phyloP scores from a whole-genome alignment of 2,797 vertebrate genomes.

The Pterois miles region DNA sequence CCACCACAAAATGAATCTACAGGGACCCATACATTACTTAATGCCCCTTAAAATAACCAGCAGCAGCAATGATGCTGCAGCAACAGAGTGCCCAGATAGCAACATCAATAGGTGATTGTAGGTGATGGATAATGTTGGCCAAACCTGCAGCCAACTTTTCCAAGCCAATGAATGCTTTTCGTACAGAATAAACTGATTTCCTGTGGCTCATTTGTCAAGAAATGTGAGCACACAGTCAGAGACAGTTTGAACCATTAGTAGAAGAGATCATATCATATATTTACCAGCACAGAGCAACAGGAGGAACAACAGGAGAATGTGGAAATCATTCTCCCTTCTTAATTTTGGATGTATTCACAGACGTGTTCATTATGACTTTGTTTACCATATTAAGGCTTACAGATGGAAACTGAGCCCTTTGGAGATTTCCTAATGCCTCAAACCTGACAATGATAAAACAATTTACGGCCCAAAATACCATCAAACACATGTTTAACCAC shows the following conservation, averaged over 20 bases:
- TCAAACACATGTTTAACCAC: constrained; percentile 8
- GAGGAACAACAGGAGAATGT: neutral
- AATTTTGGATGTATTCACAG: neutral
- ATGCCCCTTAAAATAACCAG: constrained; percentile 54
- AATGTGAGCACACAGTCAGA: neutral
- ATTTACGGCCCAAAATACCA: neutral
- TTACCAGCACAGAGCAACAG: neutral
- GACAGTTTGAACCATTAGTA: neutral
- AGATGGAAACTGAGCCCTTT: constrained; percentile 10
- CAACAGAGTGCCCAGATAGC: constrained; percentile 14
- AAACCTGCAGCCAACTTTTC: constrained; percentile 15
- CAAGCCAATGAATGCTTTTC: constrained; percentile 14
- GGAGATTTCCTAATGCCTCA: neutral
- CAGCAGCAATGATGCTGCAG: constrained; percentile 33
- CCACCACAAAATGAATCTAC: constrained; percentile 40
- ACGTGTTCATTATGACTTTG: constrained; percentile 14
- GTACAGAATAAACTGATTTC: constrained; percentile 1
- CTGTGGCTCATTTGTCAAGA: constrained; percentile 11
- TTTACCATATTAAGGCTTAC: constrained; percentile 20
- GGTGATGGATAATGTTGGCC: constrained; percentile 23
- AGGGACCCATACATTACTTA: constrained; percentile 50
- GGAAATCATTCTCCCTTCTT: neutral
- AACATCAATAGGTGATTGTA: constrained; percentile 44
- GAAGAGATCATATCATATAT: neutral
- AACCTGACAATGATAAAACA: constrained; percentile 15